These are phyloP conservation scores for Caenorhabditis imperialis DNA, from an alignment of 2,888 invertebrate genomes.

Conservation along the genomic window DNA sequence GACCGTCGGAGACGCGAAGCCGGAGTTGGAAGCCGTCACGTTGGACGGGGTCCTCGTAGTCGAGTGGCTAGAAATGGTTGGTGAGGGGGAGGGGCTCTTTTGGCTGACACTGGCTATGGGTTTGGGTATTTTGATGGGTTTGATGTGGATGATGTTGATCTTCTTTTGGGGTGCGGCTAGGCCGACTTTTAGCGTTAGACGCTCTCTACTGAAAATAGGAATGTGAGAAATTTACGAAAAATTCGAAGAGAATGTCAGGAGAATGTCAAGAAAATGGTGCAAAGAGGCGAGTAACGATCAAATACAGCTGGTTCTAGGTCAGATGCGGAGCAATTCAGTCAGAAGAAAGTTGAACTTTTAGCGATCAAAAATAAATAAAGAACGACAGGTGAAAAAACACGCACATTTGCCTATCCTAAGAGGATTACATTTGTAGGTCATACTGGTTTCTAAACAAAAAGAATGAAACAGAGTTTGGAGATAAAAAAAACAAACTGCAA, in stretches of 20 bases:
- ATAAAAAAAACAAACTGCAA: neutral
- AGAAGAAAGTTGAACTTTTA: too few species aligned
- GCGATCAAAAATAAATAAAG: too few species aligned
- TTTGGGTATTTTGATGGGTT: too few species aligned
- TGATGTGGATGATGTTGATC: conserved; percentile 4
- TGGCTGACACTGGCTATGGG: conserved; percentile 39
- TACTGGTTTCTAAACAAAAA: neutral
- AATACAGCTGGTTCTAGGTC: too few species aligned
- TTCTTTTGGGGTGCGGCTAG: conserved; percentile 35
- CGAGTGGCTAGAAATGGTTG: conserved; percentile 84
- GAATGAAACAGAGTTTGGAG: neutral
- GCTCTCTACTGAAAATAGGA: conserved; percentile 43
- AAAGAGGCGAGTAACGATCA: too few species aligned
- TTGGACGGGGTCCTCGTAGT: conserved; percentile 94
- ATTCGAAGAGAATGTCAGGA: conserved; percentile 5
- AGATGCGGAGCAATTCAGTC: too few species aligned
- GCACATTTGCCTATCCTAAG: neutral
- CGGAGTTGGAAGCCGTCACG: conserved; percentile 93
- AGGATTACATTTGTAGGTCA: neutral
- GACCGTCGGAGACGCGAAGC: conserved; percentile 87
- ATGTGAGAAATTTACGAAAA: conserved; percentile 1
- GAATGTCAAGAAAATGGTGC: neutral
- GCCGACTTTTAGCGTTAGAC: conserved; percentile 46
- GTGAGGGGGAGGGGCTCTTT: conserved; percentile 1
- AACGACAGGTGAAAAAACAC: neutral